A percentile compares a stretch with the other conserved stretches of the same genome.
Conservation (phyloP, 2,888 invertebrate species). For the Nephrotoma appendiculata region DNA sequence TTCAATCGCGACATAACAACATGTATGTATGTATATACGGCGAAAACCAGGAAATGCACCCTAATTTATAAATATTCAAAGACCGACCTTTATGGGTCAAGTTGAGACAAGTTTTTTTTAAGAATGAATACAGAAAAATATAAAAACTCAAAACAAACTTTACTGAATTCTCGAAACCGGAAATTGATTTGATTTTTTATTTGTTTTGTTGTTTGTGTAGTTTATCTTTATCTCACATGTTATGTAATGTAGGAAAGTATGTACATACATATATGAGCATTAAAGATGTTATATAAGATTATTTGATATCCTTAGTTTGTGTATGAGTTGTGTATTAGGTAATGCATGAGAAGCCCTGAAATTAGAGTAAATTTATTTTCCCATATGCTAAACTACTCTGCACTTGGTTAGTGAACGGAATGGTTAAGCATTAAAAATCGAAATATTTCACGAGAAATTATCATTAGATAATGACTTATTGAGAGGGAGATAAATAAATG, state of each 20-base stretch:
- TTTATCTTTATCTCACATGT: not conserved
- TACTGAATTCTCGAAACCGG: not conserved
- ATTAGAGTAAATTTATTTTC: too few species aligned
- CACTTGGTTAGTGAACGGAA: too few species aligned
- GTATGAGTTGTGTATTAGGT: not conserved
- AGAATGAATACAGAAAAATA: not conserved
- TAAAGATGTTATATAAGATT: not conserved
- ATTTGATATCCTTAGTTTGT: not conserved
- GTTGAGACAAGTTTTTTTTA: not conserved
- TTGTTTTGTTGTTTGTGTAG: not conserved
- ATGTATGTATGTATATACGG: too few species aligned
- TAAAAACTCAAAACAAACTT: not conserved
- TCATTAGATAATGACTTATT: too few species aligned
- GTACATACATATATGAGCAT: too few species aligned
- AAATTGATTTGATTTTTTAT: not conserved
- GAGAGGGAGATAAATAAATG: too few species aligned
- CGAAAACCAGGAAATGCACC: not conserved
- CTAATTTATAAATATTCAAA: not conserved
- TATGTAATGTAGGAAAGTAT: not conserved
- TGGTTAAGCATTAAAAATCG: too few species aligned
- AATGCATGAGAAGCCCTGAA: too few species aligned
- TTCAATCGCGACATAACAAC: not conserved
- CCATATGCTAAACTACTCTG: too few species aligned
- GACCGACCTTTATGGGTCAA: not conserved
- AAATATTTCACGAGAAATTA: too few species aligned